Evolutionary conservation across 1,140 invertebrate species (phyloP), one percentile per base, ranked within the genome.

Genomic region (Oreohelix idahoensis): DNA sequence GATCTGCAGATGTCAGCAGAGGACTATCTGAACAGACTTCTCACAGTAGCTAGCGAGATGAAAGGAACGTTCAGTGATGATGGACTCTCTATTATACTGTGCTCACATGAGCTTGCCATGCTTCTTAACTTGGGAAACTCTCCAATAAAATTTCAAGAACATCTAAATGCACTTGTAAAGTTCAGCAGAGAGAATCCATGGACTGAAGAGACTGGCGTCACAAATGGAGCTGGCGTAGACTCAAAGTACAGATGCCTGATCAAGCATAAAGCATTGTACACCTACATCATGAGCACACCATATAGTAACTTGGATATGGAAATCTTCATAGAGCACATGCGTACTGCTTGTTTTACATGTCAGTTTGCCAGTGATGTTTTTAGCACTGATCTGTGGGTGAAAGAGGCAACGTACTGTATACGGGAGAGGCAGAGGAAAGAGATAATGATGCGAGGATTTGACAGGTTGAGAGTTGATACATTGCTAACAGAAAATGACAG

Each of bases 61-160:
- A 13, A 51, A 32, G 74, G 74, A 29, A 76, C 74, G 42, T 26
- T 66, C 1, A 79, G 77, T 45, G 77, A 79, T 66, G 77, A 79
- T 53, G 77, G 77, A n/a, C 35, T 51, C 32, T 58, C 29, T 35
- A 1, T 49, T 5, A 17, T 66, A 0, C 35, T 79, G 17, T 42
- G 49, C 49, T 4, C 77, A 20, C 38, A 39, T 36, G 58, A 58
- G 15, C 77, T 66, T 45, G 4, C 39, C 0, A 63, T 79, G 58
- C 77, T 79, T 8, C 63, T 79, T 29, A 36, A 66, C 26, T 79
- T 13, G 77, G 58, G 39, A 23, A 49, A 79, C 58, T n/a, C 58
- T 39, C 10, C n/a, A n/a, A n/a, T 11, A 51, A 76, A 76, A 35
- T 35, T 76, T 35, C 10, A n/a, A 53, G 11, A 49, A 11, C 74